Evolutionary conservation across 1,140 invertebrate species (phyloP), one percentile per base, ranked within the genome.

Genomic region (Rhagoletis zephyria): DNA sequence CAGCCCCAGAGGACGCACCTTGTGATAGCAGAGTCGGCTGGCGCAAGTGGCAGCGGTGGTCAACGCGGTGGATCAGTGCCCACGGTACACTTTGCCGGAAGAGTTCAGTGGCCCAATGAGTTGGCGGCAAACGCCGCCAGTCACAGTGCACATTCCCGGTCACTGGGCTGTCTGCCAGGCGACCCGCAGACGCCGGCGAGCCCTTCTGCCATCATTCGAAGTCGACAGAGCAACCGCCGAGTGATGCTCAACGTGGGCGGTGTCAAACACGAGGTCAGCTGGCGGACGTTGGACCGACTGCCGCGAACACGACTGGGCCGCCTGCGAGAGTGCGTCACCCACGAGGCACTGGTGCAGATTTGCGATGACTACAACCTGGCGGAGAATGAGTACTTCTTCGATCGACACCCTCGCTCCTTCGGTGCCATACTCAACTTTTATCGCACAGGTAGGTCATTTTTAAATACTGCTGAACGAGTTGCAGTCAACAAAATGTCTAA

Each of bases 321-420:
- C 77, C 94, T 99, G 87, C 95, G 97, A 45, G 97, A 98, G 93
- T 98, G 97, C 94, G 98, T 98, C 93, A 98, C 97, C 59, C 98
- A 99, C 94, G 98, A 99, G 92, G 95, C 97, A 88, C 97, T 99
- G 92, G 96, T 97, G 90, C 97, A 99, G 93, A 95, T 99, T 86
- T 99, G 98, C 94, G 98, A 99, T 94, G 98, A 99, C 93, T 99
- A 99, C 94, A 98, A 97, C 67, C 94, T 99, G 74, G 96, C 97
- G 89, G 97, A 99, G 94, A 99, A 99, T 95, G 98, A 99, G 94
- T 99, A 98, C 93, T 99, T 99, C 94, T 99, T 99, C 94, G 98
- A 99, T 94, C 95, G 98, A 86, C 98, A 99, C 94, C 98, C 98
- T 87, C 97, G 98, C 91, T 98, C 98, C 89, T 99, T 99, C 94